phyloP scores from a whole-genome alignment of 2,797 vertebrate species.

The Manis crassicaudata region DNA sequence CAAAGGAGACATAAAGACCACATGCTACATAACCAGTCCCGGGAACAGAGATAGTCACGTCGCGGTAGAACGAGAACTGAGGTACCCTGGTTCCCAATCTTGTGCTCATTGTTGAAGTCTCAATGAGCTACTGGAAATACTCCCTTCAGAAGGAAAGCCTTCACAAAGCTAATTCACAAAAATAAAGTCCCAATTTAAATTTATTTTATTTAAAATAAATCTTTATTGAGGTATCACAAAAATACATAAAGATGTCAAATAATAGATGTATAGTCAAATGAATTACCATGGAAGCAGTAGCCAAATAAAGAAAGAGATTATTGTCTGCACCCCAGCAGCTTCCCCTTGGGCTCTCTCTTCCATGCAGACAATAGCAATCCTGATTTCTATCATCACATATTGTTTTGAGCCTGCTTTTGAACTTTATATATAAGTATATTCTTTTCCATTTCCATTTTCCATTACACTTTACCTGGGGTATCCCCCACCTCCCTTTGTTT shows the following conservation, averaged over 20 bases:
- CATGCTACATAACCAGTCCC: not conserved
- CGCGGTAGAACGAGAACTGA: not conserved
- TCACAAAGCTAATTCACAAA: not conserved
- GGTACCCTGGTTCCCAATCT: not conserved
- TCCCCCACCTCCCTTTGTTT: not conserved
- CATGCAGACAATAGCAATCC: not conserved
- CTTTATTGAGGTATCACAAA: not conserved
- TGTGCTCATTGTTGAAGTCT: not conserved
- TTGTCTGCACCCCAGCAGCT: not conserved
- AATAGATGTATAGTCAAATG: not conserved
- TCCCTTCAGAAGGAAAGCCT: not conserved
- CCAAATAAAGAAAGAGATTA: not conserved
- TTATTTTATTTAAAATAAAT: constrained; percentile 7
- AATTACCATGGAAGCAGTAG: not conserved
- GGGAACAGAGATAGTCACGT: not conserved
- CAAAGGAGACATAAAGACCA: not conserved
- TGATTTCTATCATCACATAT: not conserved
- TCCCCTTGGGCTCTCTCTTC: not conserved
- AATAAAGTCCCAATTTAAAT: not conserved
- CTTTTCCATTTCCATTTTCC: not conserved
- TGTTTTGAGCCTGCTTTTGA: not conserved
- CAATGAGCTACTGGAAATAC: not conserved
- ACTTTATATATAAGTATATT: constrained; percentile 4
- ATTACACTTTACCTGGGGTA: not conserved
- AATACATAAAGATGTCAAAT: not conserved